Base-by-base conservation (phyloP, 1,140 invertebrate genomes). In the Uloborus diversus region DNA sequence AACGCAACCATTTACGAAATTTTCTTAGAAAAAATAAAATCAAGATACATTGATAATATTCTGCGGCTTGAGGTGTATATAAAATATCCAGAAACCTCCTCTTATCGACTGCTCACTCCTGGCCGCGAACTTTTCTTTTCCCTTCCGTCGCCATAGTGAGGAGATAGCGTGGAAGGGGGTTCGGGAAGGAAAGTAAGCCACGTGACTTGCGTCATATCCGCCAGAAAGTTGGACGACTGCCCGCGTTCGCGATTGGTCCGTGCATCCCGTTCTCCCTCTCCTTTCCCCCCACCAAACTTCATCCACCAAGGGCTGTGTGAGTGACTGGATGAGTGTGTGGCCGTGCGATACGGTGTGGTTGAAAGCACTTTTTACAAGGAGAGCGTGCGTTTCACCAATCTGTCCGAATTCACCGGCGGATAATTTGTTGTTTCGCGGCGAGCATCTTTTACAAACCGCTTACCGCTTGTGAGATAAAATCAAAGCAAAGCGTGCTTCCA, bases 161-260 rank as follows among this genome's bases (percentile, higher is more conserved):
- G 28, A 68, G 65, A 68, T 68, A 68, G 65, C 65, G 65, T 68
- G 59, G 56, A 30, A 59, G 59, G 20, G 37, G 17, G 37, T 9
- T 13, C 9, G 17, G 49, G 53, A 37, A 27, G 25, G 59, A 64
- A 14, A 56, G 25, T 1, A 25, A 17, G 28, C 73, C 73, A 78
- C 61, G 73, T 78, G 73, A 78, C 56, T 49, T 78, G 73, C 73
- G 73, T 78, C 73, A 78, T 47, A 78, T 78, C 73, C 73, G 73
- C 14, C 11, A 66, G 42, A 78, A 78, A 78, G 61, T 78, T 78
- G 73, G 73, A 78, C 47, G 73, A 37, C 20, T 78, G 73, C 73
- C 73, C 62, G 57, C 70, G 35, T 49, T 33, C 32, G 35, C 27
- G 70, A 73, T 62, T 73, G 70, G 70, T 28, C 27, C 35, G 37